Base-by-base conservation (phyloP, 2,113 vertebrate species). In the Oceanodroma tethys region DNA sequence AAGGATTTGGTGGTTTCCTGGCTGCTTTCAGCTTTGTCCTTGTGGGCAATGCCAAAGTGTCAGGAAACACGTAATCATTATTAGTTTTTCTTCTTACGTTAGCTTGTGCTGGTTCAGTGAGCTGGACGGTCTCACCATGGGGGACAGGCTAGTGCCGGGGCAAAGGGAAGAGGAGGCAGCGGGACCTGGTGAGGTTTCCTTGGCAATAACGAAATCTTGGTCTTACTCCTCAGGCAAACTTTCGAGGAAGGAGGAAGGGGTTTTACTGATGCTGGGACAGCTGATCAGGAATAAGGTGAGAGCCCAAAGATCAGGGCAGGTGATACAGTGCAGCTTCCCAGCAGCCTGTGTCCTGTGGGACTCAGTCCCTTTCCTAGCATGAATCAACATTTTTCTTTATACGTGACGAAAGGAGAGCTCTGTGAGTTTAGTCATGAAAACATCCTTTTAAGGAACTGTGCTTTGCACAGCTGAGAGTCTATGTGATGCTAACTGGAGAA, bases 71-170 rank as follows among this genome's bases (percentile, higher is more conserved):
- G 1, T 10, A 2, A 34, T 42, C 5, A 21, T 4, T 8, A 9
- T 0, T 6, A 34, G 11, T 53, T 93, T 81, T 63, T 16, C 40
- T 73, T 76, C 29, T 29, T 19, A 36, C 34, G 30, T 85, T 79
- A 68, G 43, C 53, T 90, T n/a, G 29, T 42, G 65, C 66, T 34
- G 23, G 16, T 26, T 53, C 42, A 29, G 47, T 8, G 45, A 70
- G 43, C 67, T 60, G 11, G 43, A 21, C 1, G 1, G 11, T 17
- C 13, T 73, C 45, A 2, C 30, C 0, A 0, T 47, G 50, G 36
- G 58, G 79, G 10, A 30, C 21, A 60, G 38, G 55, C 11, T 11
- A 9, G 22, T 53, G 83, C 11, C 26, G 4, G 43, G n/a, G 43
- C 34, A 13, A 67, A 48, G 12, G 23, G 11, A 9, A 32, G 36